A percentile compares a stretch with the other conserved stretches of the same genome.
These are phyloP conservation scores for Balearica regulorum DNA, from an alignment of 2,797 vertebrate species.

Conservation along the genomic window DNA sequence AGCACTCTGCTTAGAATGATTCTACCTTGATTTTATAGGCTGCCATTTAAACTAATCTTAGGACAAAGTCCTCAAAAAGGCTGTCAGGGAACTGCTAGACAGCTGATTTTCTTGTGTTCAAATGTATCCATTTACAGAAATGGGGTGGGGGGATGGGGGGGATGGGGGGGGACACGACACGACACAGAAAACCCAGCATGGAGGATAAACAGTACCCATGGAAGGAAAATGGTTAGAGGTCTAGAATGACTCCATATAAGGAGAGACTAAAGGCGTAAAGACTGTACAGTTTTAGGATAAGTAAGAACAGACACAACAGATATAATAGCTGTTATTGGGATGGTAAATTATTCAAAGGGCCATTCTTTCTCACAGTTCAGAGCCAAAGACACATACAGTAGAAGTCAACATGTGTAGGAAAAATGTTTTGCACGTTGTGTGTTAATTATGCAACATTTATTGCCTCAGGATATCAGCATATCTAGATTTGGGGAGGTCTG, in stretches of 20 bases:
- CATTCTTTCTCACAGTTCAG: neutral
- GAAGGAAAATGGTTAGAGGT: neutral
- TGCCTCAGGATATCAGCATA: neutral
- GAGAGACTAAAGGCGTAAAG: neutral
- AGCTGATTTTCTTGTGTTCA: neutral
- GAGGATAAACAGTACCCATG: neutral
- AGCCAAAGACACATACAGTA: neutral
- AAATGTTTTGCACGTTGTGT: neutral
- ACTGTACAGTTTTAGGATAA: neutral
- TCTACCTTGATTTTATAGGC: neutral
- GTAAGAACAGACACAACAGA: neutral
- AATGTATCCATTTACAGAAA: neutral
- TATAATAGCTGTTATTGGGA: neutral
- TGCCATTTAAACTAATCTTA: neutral
- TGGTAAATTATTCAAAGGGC: neutral
- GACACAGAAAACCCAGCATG: neutral
- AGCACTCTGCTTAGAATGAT: neutral
- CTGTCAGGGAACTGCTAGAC: neutral
- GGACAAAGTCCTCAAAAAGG: neutral
- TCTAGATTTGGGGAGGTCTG: neutral
- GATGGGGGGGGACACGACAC: too few relatives aligned
- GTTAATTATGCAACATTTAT: neutral
- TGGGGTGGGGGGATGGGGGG: neutral
- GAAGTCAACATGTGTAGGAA: neutral
- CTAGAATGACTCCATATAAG: neutral